Base-by-base conservation (phyloP, 2,888 invertebrate genomes). In the Steinernema scapterisci region DNA sequence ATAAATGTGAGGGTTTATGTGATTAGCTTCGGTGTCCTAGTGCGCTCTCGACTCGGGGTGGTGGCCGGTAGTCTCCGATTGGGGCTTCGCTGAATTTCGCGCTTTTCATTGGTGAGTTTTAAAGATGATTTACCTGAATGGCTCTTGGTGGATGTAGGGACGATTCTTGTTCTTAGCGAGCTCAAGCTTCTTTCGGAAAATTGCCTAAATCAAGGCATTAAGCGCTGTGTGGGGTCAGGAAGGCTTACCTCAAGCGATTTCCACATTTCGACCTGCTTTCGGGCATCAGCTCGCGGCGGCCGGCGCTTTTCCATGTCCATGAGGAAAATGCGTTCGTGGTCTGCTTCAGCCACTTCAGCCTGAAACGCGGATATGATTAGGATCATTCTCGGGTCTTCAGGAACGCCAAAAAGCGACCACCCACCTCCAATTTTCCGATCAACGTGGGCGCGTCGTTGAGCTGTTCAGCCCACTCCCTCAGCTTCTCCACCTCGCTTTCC, bases 191-290 rank as follows among this genome's bases (percentile, higher is more conserved):
- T 63, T 63, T 16, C 1, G 6, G 31, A 63, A 63, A 5, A 63
- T 6, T 3, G 38, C 11, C 63, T 63, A 11, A 16, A 25, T 16
- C 6, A n/a, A n/a, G n/a, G n/a, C n/a, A n/a, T n/a, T n/a, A n/a
- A n/a, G n/a, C n/a, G n/a, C n/a, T n/a, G n/a, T n/a, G n/a, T n/a
- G n/a, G n/a, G n/a, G n/a, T n/a, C n/a, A 38, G 38, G 38, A 9
- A 6, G 38, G 38, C 3, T 3, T 9, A 38, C 38, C 38, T 38
- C n/a, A 38, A 80, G 78, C 16, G 75, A 71, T 56, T 77, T 74
- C 80, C 80, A 80, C 80, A 80, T 80, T 16, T 21, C 71, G 31
- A 77, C 76, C 72, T 80, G 80, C 16, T 80, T 78, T 16, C 44
- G 70, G 23, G 72, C 71, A 63, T 76, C 77, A n/a, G 56, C 63